Conservation (phyloP, 1,140 invertebrate genomes). For the Caenorhabditis inopinata region DNA sequence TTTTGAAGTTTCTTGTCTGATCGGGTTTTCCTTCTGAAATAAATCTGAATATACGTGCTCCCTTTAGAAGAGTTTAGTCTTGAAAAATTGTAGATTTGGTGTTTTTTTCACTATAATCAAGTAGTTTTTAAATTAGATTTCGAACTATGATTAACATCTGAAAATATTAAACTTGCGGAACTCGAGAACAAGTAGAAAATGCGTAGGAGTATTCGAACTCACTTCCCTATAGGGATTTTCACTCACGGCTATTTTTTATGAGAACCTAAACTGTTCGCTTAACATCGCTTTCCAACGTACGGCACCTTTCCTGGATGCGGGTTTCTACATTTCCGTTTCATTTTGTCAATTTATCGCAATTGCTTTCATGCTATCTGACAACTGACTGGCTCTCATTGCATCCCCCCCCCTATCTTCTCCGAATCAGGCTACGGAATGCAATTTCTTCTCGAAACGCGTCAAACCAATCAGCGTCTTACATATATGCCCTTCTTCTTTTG, state of each 20-base stretch:
- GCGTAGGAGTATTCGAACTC: no score
- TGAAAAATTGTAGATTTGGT: no score
- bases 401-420: neutral
- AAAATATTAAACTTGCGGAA: no score
- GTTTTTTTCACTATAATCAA: no score
- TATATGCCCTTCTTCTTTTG: neutral
- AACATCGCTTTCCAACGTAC: constrained; percentile 9
- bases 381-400: neutral
- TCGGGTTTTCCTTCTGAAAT: no score
- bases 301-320: neutral
- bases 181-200: no score
- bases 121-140: no score
- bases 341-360: constrained; percentile 14
- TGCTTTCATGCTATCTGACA: neutral
- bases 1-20: no score
- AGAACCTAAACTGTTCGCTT: neutral
- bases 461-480: constrained; percentile 29
- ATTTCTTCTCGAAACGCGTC: constrained; percentile 28
- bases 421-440: constrained; percentile 16
- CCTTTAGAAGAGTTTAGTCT: no score
- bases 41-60: no score
- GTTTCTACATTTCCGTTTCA: neutral
- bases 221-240: neutral
- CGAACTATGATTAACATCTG: no score
- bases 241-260: neutral